Evolutionary conservation across 2,888 invertebrate genomes (phyloP).

Genomic region (Heliconius erato): DNA sequence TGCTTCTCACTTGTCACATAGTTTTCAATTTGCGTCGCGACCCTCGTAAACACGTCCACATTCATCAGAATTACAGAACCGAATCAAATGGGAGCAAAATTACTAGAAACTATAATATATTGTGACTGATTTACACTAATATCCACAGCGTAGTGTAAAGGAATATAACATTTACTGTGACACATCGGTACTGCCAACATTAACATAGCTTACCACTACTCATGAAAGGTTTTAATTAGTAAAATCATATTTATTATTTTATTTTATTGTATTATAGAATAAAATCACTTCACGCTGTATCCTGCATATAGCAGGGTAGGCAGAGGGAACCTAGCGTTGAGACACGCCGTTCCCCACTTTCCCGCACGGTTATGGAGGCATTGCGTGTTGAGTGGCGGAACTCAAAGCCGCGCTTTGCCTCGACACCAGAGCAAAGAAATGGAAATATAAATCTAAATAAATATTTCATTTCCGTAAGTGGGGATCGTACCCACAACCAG

Average conservation of each 20-base stretch:
- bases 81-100: constrained; percentile 60
- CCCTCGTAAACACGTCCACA: constrained; percentile 72
- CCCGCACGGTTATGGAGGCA: too few species aligned
- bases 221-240: not conserved
- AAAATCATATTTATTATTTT: not conserved
- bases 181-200: not conserved
- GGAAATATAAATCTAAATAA: too few species aligned
- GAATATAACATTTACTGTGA: not conserved
- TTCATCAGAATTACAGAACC: constrained; percentile 70
- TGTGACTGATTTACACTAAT: constrained; percentile 47
- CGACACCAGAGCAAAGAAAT: too few species aligned
- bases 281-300: too few species aligned
- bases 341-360: too few species aligned
- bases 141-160: not conserved
- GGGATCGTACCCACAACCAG: too few species aligned
- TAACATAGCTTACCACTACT: not conserved
- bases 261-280: not conserved
- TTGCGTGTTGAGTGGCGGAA: too few species aligned
- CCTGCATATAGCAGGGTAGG: too few species aligned
- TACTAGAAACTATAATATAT: constrained; percentile 51
- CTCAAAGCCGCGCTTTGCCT: too few species aligned
- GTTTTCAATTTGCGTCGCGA: constrained; percentile 82
- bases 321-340: too few species aligned
- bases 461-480: too few species aligned
- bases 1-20: constrained; percentile 73